Evolutionary conservation across 1,140 invertebrate species (phyloP).

Genomic region (Drosophila oshimai): DNA sequence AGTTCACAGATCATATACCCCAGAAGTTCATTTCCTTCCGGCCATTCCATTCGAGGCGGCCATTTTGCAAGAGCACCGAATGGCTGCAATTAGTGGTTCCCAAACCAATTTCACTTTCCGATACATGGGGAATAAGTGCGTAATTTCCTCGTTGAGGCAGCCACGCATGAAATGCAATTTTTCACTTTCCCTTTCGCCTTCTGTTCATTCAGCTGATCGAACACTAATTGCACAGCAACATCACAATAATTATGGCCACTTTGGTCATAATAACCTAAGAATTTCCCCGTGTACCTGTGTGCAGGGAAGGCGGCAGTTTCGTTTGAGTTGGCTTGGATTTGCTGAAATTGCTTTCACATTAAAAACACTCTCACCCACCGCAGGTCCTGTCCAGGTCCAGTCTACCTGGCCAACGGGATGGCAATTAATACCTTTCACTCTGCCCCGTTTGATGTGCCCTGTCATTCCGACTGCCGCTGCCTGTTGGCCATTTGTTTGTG

Average conservation of each 20-base stretch:
- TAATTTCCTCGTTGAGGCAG: slow-evolving; percentile 69
- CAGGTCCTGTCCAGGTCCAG: slow-evolving; percentile 12
- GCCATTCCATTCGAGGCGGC: background rate
- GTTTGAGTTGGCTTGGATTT: slow-evolving; percentile 66
- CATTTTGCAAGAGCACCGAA: slow-evolving; percentile 44
- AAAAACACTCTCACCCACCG: slow-evolving; percentile 64
- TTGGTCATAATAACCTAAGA: slow-evolving; percentile 68
- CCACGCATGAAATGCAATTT: slow-evolving; percentile 75
- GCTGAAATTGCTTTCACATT: slow-evolving; percentile 79
- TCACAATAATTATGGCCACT: slow-evolving; percentile 80
- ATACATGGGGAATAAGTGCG: slow-evolving; percentile 55
- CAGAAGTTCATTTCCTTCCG: background rate
- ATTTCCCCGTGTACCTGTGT: slow-evolving; percentile 47
- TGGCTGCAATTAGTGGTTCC: slow-evolving; percentile 52
- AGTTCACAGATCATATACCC: background rate
- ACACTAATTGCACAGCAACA: slow-evolving; percentile 79
- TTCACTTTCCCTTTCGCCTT: slow-evolving; percentile 72
- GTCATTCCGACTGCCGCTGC: slow-evolving; percentile 51
- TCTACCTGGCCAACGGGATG: slow-evolving; percentile 57
- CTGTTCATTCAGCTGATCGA: slow-evolving; percentile 53
- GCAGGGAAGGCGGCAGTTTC: slow-evolving; percentile 19
- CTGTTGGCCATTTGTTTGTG: slow-evolving; percentile 72
- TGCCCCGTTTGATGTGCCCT: slow-evolving; percentile 68
- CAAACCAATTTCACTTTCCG: slow-evolving; percentile 59
- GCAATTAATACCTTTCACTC: slow-evolving; percentile 81